phyloP scores from a whole-genome alignment of 2,888 invertebrate species.

The Megaustenia siamemsis region DNA sequence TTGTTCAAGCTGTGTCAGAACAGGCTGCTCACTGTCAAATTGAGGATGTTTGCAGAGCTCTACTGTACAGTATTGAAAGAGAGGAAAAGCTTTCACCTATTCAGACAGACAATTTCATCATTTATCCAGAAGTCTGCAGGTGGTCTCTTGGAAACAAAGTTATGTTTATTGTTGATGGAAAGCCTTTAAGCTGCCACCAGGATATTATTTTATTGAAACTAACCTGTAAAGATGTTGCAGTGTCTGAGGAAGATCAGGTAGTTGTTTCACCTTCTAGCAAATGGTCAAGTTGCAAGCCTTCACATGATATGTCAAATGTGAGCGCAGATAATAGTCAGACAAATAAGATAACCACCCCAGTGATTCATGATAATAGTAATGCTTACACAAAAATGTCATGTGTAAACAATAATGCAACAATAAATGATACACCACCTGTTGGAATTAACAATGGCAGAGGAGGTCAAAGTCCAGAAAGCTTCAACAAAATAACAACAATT shows the following conservation, averaged over 20 bases:
- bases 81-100: slow-evolving; percentile 12
- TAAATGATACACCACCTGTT: not conserved
- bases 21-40: slow-evolving; percentile 28
- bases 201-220: slow-evolving; percentile 17
- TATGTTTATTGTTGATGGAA: slow-evolving; percentile 3
- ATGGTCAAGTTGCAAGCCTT: not conserved
- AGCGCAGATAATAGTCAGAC: not conserved
- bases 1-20: slow-evolving; percentile 18
- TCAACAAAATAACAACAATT: not conserved
- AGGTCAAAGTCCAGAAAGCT: not conserved
- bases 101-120: slow-evolving; percentile 27
- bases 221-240: slow-evolving; percentile 12
- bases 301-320: not conserved
- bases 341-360: not conserved
- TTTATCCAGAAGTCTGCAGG: slow-evolving; percentile 18
- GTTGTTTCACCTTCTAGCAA: not conserved
- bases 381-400: not conserved
- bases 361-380: not conserved
- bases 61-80: slow-evolving; percentile 37
- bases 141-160: slow-evolving; percentile 7
- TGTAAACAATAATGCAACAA: not conserved
- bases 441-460: not conserved
- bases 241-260: not conserved
- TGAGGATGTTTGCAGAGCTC: slow-evolving; percentile 36
- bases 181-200: not conserved